Evolutionary conservation across 2,888 invertebrate species (phyloP).

Genomic region (Tenthredo livida): DNA sequence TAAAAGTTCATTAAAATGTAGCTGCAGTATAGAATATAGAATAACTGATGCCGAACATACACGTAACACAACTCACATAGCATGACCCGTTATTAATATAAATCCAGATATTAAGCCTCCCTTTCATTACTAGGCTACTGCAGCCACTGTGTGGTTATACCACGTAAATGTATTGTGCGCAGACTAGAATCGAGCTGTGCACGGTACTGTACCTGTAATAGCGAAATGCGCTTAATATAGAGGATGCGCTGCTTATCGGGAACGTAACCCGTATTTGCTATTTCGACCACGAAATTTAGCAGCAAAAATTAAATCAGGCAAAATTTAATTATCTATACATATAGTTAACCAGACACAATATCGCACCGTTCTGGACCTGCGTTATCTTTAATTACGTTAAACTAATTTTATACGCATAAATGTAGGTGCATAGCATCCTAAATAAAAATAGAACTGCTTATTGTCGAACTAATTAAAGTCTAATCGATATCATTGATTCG

Average conservation of each 20-base stretch:
- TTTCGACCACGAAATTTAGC: background rate
- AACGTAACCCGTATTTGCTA: background rate
- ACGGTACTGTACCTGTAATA: background rate
- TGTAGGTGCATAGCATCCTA: no score
- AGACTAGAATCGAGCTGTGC: background rate
- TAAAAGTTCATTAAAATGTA: background rate
- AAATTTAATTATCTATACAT: background rate
- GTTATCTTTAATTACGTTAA: background rate
- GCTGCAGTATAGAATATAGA: background rate
- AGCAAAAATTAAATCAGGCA: background rate
- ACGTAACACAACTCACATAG: background rate
- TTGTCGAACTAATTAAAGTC: no score
- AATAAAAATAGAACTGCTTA: no score
- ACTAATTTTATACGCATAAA: no score
- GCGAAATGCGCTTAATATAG: background rate
- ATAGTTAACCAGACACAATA: background rate
- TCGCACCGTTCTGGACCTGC: background rate
- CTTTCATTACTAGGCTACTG: background rate
- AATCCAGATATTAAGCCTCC: conserved; percentile 35
- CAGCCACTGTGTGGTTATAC: background rate
- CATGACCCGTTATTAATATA: conserved; percentile 15
- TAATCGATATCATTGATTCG: background rate
- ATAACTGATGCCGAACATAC: background rate
- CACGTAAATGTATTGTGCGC: background rate
- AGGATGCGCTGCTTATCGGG: background rate